Percentiles rank a stretch among this genome's conserved stretches.
Evolutionary conservation across 2,797 vertebrate species (phyloP).

Genomic region (Acanthopagrus latus): DNA sequence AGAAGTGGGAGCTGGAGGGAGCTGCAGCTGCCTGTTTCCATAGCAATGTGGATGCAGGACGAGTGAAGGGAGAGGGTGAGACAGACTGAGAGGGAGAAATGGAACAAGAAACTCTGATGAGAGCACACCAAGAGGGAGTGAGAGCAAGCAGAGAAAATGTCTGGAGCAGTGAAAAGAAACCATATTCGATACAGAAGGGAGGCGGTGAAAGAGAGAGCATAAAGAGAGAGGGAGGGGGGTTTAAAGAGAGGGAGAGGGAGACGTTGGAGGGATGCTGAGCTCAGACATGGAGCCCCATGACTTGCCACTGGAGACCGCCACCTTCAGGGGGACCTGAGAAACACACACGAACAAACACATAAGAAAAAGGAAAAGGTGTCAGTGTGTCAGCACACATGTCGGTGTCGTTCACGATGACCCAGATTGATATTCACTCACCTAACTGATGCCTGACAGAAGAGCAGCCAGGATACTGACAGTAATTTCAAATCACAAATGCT

Average conservation of each 20-base stretch:
- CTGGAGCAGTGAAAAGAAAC: background rate
- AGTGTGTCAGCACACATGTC: background rate
- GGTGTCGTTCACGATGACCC: slow-evolving; percentile 13
- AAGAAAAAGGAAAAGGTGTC: slow-evolving; percentile 15
- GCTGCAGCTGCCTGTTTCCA: slow-evolving; percentile 88
- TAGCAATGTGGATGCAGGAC: slow-evolving; percentile 85
- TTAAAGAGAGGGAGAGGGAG: slow-evolving; percentile 54
- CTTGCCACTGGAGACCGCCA: slow-evolving; percentile 89
- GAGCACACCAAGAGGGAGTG: slow-evolving; percentile 6
- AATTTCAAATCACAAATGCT: background rate
- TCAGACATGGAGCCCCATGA: slow-evolving; percentile 94
- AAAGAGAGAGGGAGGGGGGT: background rate
- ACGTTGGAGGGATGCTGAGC: slow-evolving; percentile 68
- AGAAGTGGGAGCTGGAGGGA: slow-evolving; percentile 84
- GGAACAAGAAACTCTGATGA: slow-evolving; percentile 20
- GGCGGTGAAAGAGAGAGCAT: background rate
- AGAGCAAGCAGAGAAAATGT: slow-evolving; percentile 13
- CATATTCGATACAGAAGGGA: background rate
- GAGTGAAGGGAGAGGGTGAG: slow-evolving; percentile 54
- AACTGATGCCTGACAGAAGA: slow-evolving; percentile 14
- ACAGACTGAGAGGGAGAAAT: slow-evolving; percentile 21
- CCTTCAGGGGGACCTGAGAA: slow-evolving; percentile 93
- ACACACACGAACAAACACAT: slow-evolving; percentile 42
- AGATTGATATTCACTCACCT: slow-evolving; percentile 24
- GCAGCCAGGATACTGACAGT: background rate